Evolutionary conservation across 1,140 invertebrate species (phyloP), one percentile per base, ranked within the genome.

Genomic region (Drosophila pandora): DNA sequence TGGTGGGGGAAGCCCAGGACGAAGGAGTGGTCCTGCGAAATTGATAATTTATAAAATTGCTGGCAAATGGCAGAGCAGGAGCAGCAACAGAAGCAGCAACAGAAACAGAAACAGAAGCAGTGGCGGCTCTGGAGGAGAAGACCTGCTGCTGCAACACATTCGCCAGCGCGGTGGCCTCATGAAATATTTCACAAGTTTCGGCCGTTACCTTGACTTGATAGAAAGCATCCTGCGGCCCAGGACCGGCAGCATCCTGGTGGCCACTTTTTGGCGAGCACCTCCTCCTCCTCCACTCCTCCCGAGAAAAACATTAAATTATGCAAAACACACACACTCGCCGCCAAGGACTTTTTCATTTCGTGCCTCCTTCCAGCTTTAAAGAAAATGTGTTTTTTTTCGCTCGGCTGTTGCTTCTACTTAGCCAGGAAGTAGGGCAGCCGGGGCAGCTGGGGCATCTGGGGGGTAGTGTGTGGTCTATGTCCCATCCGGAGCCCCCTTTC

Each of bases 11-110:
- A 8, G 32, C 5, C 25, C 25, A 28, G 9, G 32, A 32, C 30
- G 9, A 34, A 78, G 63, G 50, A 37, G 63, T 48, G 76, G 47
- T 45, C 76, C 49, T 74, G 52, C 81, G 78, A 85, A 85, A 85
- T 85, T 85, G 78, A 87, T 85, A 85, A 85, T 85, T 87, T 85
- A 87, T 81, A 78, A 85, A 85, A 80, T 79, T 83, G 71, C 76
- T 63, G 69, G 74, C 70, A 76, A 84, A 87, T 87, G 69, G 65
- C 73, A 67, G 61, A 72, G 34, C 60, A 75, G 69, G 62, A 9
- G n/a, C 17, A 50, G 21, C 28, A 10, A 7, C 17, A 3, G 6
- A 17, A 39, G 34, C 6, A n/a, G 0, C 34, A 3, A n/a, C 17
- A 50, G 21, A 28, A 10, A 7, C 17, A 3, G 21, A 34, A 10